Percentiles rank a stretch among this genome's conserved stretches.
These are phyloP conservation scores for Coenobita brevimanus DNA, from an alignment of 1,140 invertebrate species.

Conservation along the genomic window DNA sequence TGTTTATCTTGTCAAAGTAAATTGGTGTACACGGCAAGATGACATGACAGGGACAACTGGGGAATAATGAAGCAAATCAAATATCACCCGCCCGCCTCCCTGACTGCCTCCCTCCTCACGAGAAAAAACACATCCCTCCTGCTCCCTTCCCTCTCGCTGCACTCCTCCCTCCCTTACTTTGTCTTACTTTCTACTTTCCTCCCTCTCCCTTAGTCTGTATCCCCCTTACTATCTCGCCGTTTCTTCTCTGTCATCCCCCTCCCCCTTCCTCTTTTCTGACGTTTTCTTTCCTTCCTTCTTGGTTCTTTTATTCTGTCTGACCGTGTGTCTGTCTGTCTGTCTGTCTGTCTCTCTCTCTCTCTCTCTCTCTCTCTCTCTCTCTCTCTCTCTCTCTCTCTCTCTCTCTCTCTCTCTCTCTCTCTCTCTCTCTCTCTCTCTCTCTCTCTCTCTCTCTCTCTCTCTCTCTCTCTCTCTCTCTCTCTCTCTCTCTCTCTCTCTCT, in stretches of 20 bases:
- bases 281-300: too few species aligned
- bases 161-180: background rate
- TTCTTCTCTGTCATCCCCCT: conserved; percentile 6
- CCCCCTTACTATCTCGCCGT: conserved; percentile 10
- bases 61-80: conserved; percentile 69
- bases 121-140: background rate
- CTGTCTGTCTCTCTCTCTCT: background rate
- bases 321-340: too few species aligned
- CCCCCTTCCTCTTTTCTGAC: background rate
- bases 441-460: too few species aligned
- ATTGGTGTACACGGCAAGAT: conserved; percentile 68
- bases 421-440: too few species aligned
- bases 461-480: too few species aligned
- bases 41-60: conserved; percentile 68
- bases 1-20: conserved; percentile 70
- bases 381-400: conserved; percentile 38
- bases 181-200: background rate
- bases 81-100: conserved; percentile 33
- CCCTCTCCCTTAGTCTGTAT: background rate
- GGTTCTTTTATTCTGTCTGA: too few species aligned
- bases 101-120: background rate
- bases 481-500: too few species aligned
- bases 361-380: conserved; percentile 26
- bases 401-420: background rate
- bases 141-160: conserved; percentile 6